Evolutionary conservation across 2,888 invertebrate species (phyloP).

Genomic region (Cantharis rustica): DNA sequence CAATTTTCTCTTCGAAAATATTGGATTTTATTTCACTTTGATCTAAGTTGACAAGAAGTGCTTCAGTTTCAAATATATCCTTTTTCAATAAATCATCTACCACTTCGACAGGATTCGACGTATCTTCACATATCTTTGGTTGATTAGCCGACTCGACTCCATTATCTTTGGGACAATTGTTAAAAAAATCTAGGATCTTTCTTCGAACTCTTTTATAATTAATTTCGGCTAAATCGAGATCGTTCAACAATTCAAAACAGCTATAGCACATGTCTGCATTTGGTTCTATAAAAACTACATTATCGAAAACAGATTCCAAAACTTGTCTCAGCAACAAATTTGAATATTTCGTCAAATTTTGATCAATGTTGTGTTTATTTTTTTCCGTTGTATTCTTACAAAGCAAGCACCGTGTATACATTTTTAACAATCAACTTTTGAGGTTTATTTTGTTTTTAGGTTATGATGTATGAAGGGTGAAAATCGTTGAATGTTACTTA

Average conservation of each 20-base stretch:
- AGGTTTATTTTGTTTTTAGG: neutral
- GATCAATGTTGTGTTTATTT: constrained; percentile 10
- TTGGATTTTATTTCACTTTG: neutral
- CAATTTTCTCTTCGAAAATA: neutral
- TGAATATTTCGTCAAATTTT: constrained; percentile 21
- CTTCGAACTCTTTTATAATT: constrained; percentile 36
- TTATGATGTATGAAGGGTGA: neutral
- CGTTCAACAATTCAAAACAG: constrained; percentile 42
- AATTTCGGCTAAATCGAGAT: constrained; percentile 42
- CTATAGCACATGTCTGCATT: constrained; percentile 34
- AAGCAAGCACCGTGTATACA: constrained; percentile 4
- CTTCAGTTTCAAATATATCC: neutral
- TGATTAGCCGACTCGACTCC: neutral
- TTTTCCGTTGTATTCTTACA: constrained; percentile 4
- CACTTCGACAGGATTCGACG: neutral
- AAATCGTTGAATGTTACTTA: neutral
- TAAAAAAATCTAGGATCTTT: constrained; percentile 19
- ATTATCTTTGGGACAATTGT: neutral
- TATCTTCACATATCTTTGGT: neutral
- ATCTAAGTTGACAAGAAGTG: neutral
- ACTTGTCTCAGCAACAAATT: constrained; percentile 16
- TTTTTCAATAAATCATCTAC: neutral
- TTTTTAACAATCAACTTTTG: neutral
- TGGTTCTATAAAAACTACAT: constrained; percentile 1
- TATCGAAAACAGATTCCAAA: constrained; percentile 15